A percentile compares a stretch with the other conserved stretches of the same genome.
These are phyloP conservation scores for Diorhabda sublineata DNA, from an alignment of 1,140 invertebrate genomes.

Conservation along the genomic window DNA sequence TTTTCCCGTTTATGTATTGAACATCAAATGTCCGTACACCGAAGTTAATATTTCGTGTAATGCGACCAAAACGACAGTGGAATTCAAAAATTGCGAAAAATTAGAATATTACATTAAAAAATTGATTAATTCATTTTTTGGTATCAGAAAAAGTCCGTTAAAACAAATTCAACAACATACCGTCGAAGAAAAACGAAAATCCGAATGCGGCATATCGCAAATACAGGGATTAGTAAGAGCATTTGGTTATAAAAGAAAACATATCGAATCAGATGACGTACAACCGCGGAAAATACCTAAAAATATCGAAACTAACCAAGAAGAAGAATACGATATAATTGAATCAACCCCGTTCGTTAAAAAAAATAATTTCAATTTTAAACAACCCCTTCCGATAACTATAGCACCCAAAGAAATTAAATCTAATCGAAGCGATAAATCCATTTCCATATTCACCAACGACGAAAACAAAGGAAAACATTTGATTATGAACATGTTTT, in stretches of 20 bases:
- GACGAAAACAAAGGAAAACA: conserved; percentile 36
- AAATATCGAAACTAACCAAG: conserved; percentile 4
- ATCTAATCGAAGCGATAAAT: neutral
- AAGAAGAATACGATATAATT: conserved; percentile 6
- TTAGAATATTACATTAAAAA: conserved; percentile 54
- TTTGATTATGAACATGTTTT: conserved; percentile 41
- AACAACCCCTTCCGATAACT: conserved; percentile 10
- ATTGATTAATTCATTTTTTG: conserved; percentile 40
- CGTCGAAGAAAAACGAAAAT: conserved; percentile 13
- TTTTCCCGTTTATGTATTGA: conserved; percentile 56
- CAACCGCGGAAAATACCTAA: neutral
- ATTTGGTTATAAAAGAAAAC: conserved; percentile 29
- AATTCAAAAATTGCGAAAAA: conserved; percentile 58
- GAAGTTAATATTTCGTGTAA: conserved; percentile 57
- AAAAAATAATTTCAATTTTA: neutral
- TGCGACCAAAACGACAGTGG: conserved; percentile 52
- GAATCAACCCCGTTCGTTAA: neutral
- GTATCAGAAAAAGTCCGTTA: neutral
- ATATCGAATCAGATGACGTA: neutral
- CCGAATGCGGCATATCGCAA: conserved; percentile 36
- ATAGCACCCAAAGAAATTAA: neutral
- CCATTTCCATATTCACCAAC: conserved; percentile 25
- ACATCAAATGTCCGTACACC: conserved; percentile 55
- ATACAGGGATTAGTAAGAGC: conserved; percentile 36
- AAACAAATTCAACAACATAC: neutral